phyloP scores from a whole-genome alignment of 2,113 vertebrate species.

The Bostrychus sinensis region DNA sequence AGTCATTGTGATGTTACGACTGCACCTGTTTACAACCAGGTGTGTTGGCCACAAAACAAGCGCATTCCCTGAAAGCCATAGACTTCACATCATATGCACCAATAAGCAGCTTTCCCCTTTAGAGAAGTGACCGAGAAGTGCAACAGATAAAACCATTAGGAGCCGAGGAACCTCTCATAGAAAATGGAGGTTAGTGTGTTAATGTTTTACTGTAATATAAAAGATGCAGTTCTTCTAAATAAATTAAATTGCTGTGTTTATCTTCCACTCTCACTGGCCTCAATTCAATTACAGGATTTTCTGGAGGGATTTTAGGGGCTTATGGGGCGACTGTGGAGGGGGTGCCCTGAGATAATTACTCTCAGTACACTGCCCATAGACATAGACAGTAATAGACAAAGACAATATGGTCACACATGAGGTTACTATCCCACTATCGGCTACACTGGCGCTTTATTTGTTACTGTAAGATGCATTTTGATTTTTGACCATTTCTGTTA shows the following conservation, averaged over 20 bases:
- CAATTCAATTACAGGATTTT: slow-evolving; percentile 10
- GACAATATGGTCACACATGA: background rate
- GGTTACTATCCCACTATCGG: background rate
- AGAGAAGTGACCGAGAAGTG: background rate
- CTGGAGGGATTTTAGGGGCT: slow-evolving; percentile 8
- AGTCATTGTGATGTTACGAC: no score
- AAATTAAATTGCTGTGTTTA: slow-evolving; percentile 1
- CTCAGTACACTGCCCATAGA: background rate
- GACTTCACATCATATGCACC: background rate
- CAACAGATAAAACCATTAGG: background rate
- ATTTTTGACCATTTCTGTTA: no score
- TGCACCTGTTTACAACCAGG: no score
- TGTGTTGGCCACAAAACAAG: background rate
- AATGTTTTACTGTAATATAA: background rate
- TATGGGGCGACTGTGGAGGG: background rate
- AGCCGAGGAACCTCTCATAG: background rate
- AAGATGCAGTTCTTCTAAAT: background rate
- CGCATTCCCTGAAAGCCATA: background rate
- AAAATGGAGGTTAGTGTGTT: background rate
- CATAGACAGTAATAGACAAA: background rate
- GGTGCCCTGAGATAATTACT: background rate
- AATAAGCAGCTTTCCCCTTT: background rate
- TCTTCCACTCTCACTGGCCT: slow-evolving; percentile 10
- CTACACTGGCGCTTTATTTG: background rate
- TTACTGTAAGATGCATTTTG: no score